These are phyloP conservation scores for Ursus arctos DNA, from an alignment of 2,113 vertebrate species.

Conservation along the genomic window DNA sequence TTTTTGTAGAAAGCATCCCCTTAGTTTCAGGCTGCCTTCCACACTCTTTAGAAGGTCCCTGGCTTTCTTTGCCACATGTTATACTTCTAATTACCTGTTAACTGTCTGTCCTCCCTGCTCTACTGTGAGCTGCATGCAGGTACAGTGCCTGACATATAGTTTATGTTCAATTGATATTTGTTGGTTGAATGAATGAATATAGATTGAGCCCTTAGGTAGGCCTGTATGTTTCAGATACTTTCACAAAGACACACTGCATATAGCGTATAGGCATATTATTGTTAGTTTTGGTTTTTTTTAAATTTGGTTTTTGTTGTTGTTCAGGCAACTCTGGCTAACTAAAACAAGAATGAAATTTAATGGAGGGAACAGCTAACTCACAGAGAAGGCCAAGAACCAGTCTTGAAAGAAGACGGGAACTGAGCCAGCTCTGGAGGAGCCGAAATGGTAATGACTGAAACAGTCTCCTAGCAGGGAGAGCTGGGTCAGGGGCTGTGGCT, in stretches of 20 bases:
- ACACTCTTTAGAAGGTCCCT: not conserved
- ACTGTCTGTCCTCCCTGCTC: not conserved
- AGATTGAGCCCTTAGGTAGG: not conserved
- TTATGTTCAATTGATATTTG: not conserved
- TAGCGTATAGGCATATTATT: not conserved
- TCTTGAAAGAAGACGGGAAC: not conserved
- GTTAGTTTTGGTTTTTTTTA: not conserved
- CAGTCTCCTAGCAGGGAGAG: not conserved
- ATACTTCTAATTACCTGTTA: not conserved
- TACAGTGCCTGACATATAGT: too few relatives aligned
- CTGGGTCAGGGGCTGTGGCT: not conserved
- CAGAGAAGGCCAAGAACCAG: not conserved
- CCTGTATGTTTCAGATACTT: not conserved
- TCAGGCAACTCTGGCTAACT: not conserved
- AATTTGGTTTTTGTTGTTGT: not conserved
- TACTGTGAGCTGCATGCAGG: too few relatives aligned
- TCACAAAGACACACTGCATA: not conserved
- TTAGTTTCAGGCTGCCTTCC: not conserved
- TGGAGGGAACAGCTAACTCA: not conserved
- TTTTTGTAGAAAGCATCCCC: not conserved
- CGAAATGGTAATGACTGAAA: not conserved
- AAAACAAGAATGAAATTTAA: slow-evolving; percentile 2
- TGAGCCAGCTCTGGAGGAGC: not conserved
- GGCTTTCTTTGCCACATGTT: not conserved
- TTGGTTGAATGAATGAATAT: slow-evolving; percentile 25